Conservation (phyloP, 92 coral and sea anemone genomes). For the Pocillopora meandrina region DNA sequence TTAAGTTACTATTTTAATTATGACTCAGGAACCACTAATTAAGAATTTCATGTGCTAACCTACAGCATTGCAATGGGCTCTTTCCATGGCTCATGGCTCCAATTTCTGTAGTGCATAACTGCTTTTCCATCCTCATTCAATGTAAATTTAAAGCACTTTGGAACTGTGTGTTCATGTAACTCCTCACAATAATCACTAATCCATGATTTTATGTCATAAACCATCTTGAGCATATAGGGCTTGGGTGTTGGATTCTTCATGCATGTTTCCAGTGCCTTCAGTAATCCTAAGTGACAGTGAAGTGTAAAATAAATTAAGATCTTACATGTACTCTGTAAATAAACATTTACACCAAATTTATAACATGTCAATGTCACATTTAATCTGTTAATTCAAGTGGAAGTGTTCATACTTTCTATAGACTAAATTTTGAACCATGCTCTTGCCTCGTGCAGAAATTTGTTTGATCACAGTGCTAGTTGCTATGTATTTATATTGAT, state of each 20-base stretch:
- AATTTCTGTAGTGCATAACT: constrained; percentile 57
- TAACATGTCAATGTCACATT: too few relatives aligned
- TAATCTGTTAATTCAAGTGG: not conserved
- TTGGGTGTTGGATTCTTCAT: constrained; percentile 41
- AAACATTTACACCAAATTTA: too few relatives aligned
- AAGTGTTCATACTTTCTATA: not conserved
- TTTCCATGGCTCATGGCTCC: constrained; percentile 60
- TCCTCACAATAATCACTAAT: constrained; percentile 30
- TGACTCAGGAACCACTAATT: too few relatives aligned
- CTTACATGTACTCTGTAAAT: too few relatives aligned
- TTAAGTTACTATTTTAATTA: too few relatives aligned
- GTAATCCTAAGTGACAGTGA: constrained; percentile 14
- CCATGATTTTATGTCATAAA: constrained; percentile 50
- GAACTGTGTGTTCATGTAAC: constrained; percentile 44
- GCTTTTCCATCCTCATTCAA: constrained; percentile 35
- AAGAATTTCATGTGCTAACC: constrained; percentile 4
- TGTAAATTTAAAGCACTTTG: constrained; percentile 60
- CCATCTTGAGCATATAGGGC: constrained; percentile 29
- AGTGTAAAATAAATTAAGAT: too few relatives aligned
- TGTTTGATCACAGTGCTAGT: too few relatives aligned
- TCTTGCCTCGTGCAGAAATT: too few relatives aligned
- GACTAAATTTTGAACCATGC: not conserved
- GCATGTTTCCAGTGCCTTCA: constrained; percentile 43
- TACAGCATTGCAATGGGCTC: constrained; percentile 38
- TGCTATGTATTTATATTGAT: too few relatives aligned